A percentile compares a stretch with the other conserved stretches of the same genome.
Conservation (phyloP, 2,888 invertebrate species). For the Masnerella sp. region DNA sequence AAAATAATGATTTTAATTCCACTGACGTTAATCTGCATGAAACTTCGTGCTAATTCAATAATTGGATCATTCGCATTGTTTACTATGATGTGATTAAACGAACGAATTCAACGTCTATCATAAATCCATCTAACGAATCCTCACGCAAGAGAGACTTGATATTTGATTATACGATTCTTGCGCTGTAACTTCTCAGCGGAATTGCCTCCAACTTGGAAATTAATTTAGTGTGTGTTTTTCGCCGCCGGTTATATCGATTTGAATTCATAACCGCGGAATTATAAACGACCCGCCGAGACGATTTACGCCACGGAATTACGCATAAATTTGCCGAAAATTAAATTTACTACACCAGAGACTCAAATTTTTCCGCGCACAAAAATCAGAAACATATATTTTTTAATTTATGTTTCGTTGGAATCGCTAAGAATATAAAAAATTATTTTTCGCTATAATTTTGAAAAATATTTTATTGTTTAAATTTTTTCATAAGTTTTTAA, state of each 20-base stretch:
- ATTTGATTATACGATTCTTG: constrained; percentile 30
- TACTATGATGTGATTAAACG: constrained; percentile 10
- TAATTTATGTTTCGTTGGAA: too few relatives aligned
- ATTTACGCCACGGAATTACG: background rate
- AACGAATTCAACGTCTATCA: constrained; percentile 26
- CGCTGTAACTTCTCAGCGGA: constrained; percentile 17
- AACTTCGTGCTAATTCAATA: constrained; percentile 1
- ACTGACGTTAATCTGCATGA: too few relatives aligned
- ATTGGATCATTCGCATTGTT: constrained; percentile 10
- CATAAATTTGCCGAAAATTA: background rate
- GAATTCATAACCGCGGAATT: background rate
- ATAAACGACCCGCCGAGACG: too few relatives aligned
- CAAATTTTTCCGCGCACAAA: too few relatives aligned
- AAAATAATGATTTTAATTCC: too few relatives aligned
- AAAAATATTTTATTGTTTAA: too few relatives aligned
- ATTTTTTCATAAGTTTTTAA: too few relatives aligned
- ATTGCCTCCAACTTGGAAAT: constrained; percentile 24
- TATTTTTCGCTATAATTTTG: too few relatives aligned
- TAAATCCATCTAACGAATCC: constrained; percentile 10
- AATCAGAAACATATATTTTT: too few relatives aligned
- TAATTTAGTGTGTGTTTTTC: constrained; percentile 23
- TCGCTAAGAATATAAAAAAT: too few relatives aligned
- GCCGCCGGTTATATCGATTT: constrained; percentile 3
- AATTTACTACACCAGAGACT: too few relatives aligned
- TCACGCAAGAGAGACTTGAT: background rate